Conservation (phyloP, 2,113 vertebrate genomes). For the Alexandromys fortis region DNA sequence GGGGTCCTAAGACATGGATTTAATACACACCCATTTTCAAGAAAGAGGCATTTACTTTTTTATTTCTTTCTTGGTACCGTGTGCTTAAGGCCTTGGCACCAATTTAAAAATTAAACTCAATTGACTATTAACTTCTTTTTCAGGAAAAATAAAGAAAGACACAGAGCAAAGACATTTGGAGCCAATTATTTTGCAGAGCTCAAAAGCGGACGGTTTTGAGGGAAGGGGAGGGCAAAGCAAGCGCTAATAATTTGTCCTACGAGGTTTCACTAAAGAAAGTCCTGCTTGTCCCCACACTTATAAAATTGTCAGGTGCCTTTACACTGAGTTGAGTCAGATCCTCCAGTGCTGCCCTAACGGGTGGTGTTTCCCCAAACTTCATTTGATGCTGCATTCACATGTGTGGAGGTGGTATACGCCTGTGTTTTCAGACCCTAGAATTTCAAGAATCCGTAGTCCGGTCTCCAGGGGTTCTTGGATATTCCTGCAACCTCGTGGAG, state of each 20-base stretch:
- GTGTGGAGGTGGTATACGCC: not conserved
- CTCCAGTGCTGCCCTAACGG: not conserved
- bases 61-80: conserved; percentile 40
- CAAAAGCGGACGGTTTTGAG: not conserved
- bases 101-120: conserved; percentile 76
- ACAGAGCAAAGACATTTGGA: conserved; percentile 35
- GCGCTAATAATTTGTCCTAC: not conserved
- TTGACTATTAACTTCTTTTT: conserved; percentile 69
- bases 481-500: not conserved
- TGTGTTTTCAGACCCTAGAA: not conserved
- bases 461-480: not conserved
- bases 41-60: conserved; percentile 64
- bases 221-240: not conserved
- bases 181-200: conserved; percentile 3
- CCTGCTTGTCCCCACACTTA: not conserved
- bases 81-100: conserved; percentile 63
- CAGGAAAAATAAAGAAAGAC: conserved; percentile 50
- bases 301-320: not conserved
- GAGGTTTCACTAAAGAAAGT: conserved; percentile 20
- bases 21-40: conserved; percentile 65
- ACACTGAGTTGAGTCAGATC: conserved; percentile 27
- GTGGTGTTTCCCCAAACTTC: not conserved
- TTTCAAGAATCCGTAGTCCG: not conserved
- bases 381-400: not conserved
- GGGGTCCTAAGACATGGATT: conserved; percentile 70